Base-by-base conservation (phyloP, 2,888 invertebrate species). In the Pseudococcus viburni region DNA sequence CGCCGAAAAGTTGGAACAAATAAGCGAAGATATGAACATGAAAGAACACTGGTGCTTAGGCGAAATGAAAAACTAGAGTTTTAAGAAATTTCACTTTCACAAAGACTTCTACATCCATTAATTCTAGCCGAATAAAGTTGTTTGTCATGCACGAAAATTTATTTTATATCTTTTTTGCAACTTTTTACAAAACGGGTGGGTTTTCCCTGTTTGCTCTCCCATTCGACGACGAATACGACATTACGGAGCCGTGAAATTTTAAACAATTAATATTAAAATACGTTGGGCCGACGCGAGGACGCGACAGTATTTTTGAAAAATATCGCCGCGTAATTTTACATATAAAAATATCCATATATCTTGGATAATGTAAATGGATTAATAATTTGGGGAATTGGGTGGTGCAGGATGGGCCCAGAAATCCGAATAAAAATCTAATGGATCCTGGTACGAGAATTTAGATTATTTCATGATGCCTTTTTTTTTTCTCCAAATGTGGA, bases 111-210 rank as follows among this genome's bases (percentile, higher is more conserved):
- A 73, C 80, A 46, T 80, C 80, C 80, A 80, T 80, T 80, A 80
- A 80, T 80, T 80, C 80, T 80, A 42, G 80, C 39, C 6, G 80
- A 80, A 80, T 80, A 80, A 73, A 42, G 80, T 80, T 80, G 80
- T 42, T 80, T 80, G 80, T 80, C 80, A 80, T 80, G 80, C 42
- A 42, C 80, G 80, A 80, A 80, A 42, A 80, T 80, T 80, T 80
- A 80, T 80, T 42, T 73, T 19, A 42, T 42, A 42, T 42, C 80
- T 80, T 80, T 73, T 80, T 80, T 80, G 26, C 80, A 80, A 80
- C 80, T 80, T 80, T 73, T 73, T 73, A 73, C 33, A 73, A 73
- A 73, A 33, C 12, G 8, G 26, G 26, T 33, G 26, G 26, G 26
- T 22, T 59, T 59, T 19, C 0, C 59, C 59, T 9, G 1, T 33